These are phyloP conservation scores for Apteryx owenii DNA, from an alignment of 2,113 vertebrate genomes.

Conservation along the genomic window DNA sequence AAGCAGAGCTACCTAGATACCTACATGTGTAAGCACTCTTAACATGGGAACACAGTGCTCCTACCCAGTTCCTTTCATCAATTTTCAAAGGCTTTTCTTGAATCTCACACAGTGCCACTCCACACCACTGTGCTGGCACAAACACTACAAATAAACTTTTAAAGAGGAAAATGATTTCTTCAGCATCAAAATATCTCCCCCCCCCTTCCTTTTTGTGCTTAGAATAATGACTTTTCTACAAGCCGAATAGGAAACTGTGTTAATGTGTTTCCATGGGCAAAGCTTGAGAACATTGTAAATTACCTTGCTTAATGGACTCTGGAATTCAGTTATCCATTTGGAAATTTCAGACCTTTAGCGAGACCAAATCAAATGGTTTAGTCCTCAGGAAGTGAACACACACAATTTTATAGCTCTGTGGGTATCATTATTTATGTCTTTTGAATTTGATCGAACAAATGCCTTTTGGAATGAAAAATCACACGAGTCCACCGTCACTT, in stretches of 20 bases:
- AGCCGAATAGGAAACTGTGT: conserved; percentile 21
- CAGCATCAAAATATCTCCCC: background rate
- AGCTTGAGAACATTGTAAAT: conserved; percentile 60
- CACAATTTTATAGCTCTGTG: background rate
- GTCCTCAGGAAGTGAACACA: background rate
- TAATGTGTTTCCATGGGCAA: conserved; percentile 69
- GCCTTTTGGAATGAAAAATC: background rate
- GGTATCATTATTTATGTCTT: conserved; percentile 4
- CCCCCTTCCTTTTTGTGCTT: background rate
- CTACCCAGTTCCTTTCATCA: background rate
- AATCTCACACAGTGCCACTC: background rate
- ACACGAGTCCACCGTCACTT: background rate
- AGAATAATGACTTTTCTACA: conserved; percentile 54
- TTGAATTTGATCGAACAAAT: conserved; percentile 20
- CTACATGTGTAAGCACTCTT: background rate
- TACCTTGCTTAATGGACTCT: conserved; percentile 74
- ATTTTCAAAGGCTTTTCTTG: background rate
- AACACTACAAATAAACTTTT: background rate
- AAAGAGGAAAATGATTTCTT: background rate
- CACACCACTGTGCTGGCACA: background rate
- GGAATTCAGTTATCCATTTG: conserved; percentile 64
- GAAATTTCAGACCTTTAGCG: conserved; percentile 59
- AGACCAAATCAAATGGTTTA: conserved; percentile 3
- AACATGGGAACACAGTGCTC: rapidly evolving
- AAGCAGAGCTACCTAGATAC: background rate